Conservation (phyloP, 2,797 vertebrate genomes). For the Selene dorsalis region DNA sequence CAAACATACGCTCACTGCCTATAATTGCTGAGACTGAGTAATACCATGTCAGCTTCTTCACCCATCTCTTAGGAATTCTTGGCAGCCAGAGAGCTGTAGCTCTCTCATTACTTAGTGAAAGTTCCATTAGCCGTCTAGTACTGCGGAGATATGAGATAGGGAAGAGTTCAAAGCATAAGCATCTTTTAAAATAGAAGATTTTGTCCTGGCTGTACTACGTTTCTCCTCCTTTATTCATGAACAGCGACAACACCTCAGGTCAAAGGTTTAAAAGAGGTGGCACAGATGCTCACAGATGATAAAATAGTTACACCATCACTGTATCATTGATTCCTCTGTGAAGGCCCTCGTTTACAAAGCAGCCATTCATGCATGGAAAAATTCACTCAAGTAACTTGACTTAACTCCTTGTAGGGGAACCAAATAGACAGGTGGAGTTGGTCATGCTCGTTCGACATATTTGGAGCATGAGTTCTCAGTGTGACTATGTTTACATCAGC, state of each 20-base stretch:
- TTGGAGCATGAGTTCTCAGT: background rate
- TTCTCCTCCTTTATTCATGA: background rate
- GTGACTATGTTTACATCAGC: background rate
- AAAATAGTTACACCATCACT: background rate
- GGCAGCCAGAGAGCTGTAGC: background rate
- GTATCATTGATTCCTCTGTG: background rate
- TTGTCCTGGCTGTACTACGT: background rate
- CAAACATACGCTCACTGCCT: conserved; percentile 15
- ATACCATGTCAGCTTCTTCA: background rate
- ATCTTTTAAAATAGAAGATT: background rate
- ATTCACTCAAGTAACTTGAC: background rate
- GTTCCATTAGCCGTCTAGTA: conserved; percentile 15
- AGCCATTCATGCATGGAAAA: background rate
- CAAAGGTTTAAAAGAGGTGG: background rate
- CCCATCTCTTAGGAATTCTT: background rate
- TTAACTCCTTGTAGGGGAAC: background rate
- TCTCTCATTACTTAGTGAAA: background rate
- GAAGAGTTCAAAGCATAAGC: background rate
- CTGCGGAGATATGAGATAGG: background rate
- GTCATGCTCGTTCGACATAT: background rate
- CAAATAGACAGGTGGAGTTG: background rate
- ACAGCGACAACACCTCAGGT: background rate
- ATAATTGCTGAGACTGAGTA: conserved; percentile 12
- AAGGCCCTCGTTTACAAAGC: background rate
- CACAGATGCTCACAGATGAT: background rate